phyloP scores from a whole-genome alignment of 1,140 invertebrate genomes.

The Spodoptera frugiperda region DNA sequence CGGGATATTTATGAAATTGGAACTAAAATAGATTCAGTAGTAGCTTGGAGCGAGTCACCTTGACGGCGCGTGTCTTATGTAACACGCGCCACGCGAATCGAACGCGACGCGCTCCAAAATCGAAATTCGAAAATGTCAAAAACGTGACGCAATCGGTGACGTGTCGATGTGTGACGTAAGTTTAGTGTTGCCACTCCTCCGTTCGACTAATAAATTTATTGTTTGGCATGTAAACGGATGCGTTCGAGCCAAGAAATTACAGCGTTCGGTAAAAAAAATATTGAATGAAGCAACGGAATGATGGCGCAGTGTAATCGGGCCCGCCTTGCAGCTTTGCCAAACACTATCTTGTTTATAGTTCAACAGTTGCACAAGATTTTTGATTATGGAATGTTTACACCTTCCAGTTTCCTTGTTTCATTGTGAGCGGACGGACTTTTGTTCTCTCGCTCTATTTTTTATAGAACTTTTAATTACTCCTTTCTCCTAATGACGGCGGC shows the following conservation, averaged over 20 bases:
- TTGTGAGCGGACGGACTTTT: constrained; percentile 28
- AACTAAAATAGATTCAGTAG: constrained; percentile 83
- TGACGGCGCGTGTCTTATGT: constrained; percentile 78
- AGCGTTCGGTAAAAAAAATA: constrained; percentile 85
- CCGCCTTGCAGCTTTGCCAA: constrained; percentile 75
- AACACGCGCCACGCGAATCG: constrained; percentile 64
- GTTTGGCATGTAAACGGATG: constrained; percentile 86
- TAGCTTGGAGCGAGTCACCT: constrained; percentile 82
- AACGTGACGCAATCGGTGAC: constrained; percentile 77
- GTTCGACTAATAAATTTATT: constrained; percentile 85
- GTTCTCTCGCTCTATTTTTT: constrained; percentile 66
- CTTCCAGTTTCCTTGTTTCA: constrained; percentile 39
- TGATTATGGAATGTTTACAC: constrained; percentile 73
- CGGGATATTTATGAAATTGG: constrained; percentile 85
- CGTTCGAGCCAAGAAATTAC: constrained; percentile 86
- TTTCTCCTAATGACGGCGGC: constrained; percentile 76
- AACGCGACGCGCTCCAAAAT: constrained; percentile 60
- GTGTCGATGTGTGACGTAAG: constrained; percentile 75
- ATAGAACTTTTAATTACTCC: constrained; percentile 82
- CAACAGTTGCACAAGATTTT: constrained; percentile 73
- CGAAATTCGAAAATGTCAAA: constrained; percentile 73
- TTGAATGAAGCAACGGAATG: constrained; percentile 83
- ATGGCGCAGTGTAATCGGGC: constrained; percentile 79
- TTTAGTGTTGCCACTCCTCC: constrained; percentile 82
- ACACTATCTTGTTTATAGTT: constrained; percentile 78